A percentile compares a stretch with the other conserved stretches of the same genome.
These are phyloP conservation scores for Macaria notata DNA, from an alignment of 2,888 invertebrate species.

Conservation along the genomic window DNA sequence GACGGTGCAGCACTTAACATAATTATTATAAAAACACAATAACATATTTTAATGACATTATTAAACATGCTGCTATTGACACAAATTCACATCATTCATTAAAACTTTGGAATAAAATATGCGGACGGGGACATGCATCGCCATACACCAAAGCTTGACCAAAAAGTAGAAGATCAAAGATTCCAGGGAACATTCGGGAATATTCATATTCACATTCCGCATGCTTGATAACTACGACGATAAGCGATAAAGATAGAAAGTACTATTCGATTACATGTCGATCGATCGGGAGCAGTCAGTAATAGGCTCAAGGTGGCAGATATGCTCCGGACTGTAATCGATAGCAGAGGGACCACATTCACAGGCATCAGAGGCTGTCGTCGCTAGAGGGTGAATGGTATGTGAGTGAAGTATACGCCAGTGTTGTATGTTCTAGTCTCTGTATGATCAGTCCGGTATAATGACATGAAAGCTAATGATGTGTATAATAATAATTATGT, in stretches of 20 bases:
- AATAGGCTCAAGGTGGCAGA: slow-evolving; percentile 15
- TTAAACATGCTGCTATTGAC: slow-evolving; percentile 32
- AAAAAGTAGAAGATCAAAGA: slow-evolving; percentile 24
- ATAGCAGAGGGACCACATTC: slow-evolving; percentile 68
- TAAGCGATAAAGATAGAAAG: slow-evolving; percentile 52
- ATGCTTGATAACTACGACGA: slow-evolving; percentile 63
- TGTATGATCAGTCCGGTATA: slow-evolving; percentile 71
- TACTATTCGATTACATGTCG: slow-evolving; percentile 61
- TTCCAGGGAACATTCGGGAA: not conserved
- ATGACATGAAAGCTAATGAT: slow-evolving; percentile 72
- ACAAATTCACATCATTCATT: slow-evolving; percentile 28
- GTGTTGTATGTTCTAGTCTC: slow-evolving; percentile 73
- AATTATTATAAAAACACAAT: slow-evolving; percentile 24
- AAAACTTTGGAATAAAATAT: slow-evolving; percentile 31
- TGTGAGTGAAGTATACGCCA: slow-evolving; percentile 80
- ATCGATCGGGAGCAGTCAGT: slow-evolving; percentile 12
- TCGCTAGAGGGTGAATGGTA: slow-evolving; percentile 77
- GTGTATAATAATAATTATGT: slow-evolving; percentile 57
- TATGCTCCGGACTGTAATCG: slow-evolving; percentile 53
- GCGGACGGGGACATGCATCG: slow-evolving; percentile 61
- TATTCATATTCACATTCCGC: slow-evolving; percentile 44
- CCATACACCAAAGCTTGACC: slow-evolving; percentile 63
- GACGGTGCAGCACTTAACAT: slow-evolving; percentile 29
- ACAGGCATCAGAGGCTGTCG: slow-evolving; percentile 66
- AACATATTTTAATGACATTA: not conserved